Evolutionary conservation across 1,140 invertebrate genomes (phyloP).

Genomic region (Hesperophylax magnus): DNA sequence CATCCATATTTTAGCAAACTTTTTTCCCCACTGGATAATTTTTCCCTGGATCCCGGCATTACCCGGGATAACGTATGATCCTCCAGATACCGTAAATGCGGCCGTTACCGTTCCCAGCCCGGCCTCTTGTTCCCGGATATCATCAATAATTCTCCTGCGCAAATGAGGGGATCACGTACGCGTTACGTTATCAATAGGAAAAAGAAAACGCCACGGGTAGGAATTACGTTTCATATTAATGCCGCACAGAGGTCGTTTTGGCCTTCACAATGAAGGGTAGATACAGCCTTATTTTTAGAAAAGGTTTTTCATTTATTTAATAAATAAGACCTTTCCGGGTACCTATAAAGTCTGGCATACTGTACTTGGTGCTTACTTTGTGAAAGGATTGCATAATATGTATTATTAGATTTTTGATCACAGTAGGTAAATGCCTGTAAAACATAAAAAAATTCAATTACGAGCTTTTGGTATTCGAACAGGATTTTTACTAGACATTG

Average conservation of each 20-base stretch:
- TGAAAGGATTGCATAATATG: no score
- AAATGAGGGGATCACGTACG: conserved; percentile 49
- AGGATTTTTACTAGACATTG: no score
- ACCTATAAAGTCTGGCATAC: no score
- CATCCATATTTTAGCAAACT: conserved; percentile 57
- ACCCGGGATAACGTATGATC: conserved; percentile 58
- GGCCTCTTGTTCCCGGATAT: conserved; percentile 46
- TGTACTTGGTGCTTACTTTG: no score
- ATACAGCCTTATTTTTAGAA: background rate
- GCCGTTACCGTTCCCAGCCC: conserved; percentile 41
- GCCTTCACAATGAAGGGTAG: background rate
- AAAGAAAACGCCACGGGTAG: conserved; percentile 13
- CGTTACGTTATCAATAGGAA: conserved; percentile 38
- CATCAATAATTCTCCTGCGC: conserved; percentile 55
- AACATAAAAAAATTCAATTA: no score
- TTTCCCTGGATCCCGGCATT: conserved; percentile 52
- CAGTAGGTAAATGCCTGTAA: no score
- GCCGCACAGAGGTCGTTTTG: background rate
- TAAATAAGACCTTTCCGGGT: no score
- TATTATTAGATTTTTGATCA: no score
- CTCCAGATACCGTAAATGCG: conserved; percentile 53
- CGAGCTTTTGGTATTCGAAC: no score
- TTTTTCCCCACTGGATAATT: conserved; percentile 54
- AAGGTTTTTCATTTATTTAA: no score
- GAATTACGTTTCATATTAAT: conserved; percentile 32